Evolutionary conservation across 2,888 invertebrate genomes (phyloP).

Genomic region (Agonum fuliginosum): DNA sequence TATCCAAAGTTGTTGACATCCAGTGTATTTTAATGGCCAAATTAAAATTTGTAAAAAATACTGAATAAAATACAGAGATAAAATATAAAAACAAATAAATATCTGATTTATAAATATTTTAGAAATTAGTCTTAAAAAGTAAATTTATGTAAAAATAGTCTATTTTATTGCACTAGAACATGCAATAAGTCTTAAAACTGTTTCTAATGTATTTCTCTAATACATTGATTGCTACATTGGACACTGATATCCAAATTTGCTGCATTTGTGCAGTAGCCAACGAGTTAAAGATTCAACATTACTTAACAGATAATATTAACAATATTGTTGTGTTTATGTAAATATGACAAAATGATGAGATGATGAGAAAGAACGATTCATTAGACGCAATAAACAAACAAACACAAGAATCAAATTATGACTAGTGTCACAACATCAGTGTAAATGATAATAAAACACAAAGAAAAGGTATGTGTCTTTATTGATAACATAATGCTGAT

Average conservation of each 20-base stretch:
- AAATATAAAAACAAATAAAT: constrained; percentile 37
- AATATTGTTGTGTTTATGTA: constrained; percentile 1
- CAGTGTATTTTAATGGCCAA: not conserved
- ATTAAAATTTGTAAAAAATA: constrained; percentile 35
- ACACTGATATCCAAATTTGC: not conserved
- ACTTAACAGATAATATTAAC: not conserved
- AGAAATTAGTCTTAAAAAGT: constrained; percentile 35
- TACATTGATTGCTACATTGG: not conserved
- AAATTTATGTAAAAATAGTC: constrained; percentile 22
- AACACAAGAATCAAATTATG: no score
- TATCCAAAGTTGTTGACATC: constrained; percentile 13
- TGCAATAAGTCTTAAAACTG: constrained; percentile 36
- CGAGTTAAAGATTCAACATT: not conserved
- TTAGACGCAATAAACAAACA: not conserved
- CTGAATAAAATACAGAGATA: constrained; percentile 52
- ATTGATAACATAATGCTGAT: no score
- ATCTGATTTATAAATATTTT: constrained; percentile 43
- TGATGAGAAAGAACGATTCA: constrained; percentile 4
- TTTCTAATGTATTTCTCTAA: not conserved
- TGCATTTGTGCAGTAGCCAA: not conserved
- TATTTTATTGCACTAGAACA: constrained; percentile 51
- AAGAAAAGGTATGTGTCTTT: no score
- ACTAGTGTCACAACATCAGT: no score
- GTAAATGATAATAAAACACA: no score
- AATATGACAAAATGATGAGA: constrained; percentile 1